phyloP scores from a whole-genome alignment of 2,113 vertebrate species.

The Ophthalmolycus amberensis region DNA sequence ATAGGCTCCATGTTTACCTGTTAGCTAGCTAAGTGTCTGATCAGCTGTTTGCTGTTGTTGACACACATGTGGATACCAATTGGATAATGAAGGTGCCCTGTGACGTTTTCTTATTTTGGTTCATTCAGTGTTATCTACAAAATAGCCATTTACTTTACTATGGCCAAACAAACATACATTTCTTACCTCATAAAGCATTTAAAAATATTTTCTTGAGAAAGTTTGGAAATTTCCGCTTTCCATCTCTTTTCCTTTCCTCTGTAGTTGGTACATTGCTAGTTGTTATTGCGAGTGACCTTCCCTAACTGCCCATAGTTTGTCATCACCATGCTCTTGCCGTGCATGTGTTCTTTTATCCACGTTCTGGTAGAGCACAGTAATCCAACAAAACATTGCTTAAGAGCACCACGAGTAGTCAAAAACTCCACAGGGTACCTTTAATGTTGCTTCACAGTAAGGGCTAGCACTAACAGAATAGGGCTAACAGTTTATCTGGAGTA shows the following conservation, averaged over 20 bases:
- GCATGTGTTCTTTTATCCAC: background rate
- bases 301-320: background rate
- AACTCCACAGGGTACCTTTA: slow-evolving; percentile 22
- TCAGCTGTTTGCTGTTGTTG: background rate
- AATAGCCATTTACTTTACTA: background rate
- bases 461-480: slow-evolving; percentile 23
- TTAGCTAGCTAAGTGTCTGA: background rate
- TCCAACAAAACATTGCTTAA: background rate
- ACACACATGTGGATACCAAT: background rate
- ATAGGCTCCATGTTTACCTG: background rate
- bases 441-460: slow-evolving; percentile 17
- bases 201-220: background rate
- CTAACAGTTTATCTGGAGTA: background rate
- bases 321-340: background rate
- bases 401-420: background rate
- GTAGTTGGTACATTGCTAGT: background rate
- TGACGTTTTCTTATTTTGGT: background rate
- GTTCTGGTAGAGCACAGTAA: background rate
- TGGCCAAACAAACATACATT: slow-evolving; percentile 14
- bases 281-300: background rate
- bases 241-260: background rate
- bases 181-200: slow-evolving; percentile 41
- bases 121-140: background rate
- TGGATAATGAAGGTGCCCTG: background rate
- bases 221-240: background rate